A percentile compares a stretch with the other conserved stretches of the same genome.
Evolutionary conservation across 2,888 invertebrate genomes (phyloP).

Genomic region (Carpatolechia fugitivella): DNA sequence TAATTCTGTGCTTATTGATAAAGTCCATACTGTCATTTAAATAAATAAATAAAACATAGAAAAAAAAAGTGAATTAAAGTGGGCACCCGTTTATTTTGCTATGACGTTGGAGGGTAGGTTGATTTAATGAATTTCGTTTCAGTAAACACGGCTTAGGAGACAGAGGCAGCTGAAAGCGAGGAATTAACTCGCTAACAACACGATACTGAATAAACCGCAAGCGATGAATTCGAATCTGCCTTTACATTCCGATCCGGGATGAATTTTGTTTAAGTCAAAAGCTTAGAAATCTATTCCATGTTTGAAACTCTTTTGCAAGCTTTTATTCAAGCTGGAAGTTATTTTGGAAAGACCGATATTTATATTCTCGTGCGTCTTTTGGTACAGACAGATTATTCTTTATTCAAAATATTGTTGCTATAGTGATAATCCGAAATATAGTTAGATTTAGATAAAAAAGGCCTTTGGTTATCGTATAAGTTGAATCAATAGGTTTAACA

Average conservation of each 20-base stretch:
- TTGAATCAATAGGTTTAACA: too few relatives aligned
- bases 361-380: background rate
- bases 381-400: background rate
- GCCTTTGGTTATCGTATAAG: too few relatives aligned
- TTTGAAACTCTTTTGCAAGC: background rate
- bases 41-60: too few relatives aligned
- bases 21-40: conserved; percentile 1
- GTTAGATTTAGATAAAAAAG: too few relatives aligned
- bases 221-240: background rate
- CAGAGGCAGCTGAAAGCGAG: background rate
- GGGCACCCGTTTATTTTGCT: background rate
- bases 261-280: background rate
- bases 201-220: conserved; percentile 4
- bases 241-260: background rate
- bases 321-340: background rate
- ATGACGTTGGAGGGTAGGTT: background rate
- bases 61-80: background rate
- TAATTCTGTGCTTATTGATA: too few relatives aligned
- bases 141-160: background rate
- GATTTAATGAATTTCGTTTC: conserved; percentile 2
- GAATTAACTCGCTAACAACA: conserved; percentile 1
- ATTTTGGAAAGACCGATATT: background rate
- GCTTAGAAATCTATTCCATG: background rate
- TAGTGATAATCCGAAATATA: background rate
- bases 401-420: background rate